Evolutionary conservation across 1,140 invertebrate genomes (phyloP).

Genomic region (Drosophila erecta): DNA sequence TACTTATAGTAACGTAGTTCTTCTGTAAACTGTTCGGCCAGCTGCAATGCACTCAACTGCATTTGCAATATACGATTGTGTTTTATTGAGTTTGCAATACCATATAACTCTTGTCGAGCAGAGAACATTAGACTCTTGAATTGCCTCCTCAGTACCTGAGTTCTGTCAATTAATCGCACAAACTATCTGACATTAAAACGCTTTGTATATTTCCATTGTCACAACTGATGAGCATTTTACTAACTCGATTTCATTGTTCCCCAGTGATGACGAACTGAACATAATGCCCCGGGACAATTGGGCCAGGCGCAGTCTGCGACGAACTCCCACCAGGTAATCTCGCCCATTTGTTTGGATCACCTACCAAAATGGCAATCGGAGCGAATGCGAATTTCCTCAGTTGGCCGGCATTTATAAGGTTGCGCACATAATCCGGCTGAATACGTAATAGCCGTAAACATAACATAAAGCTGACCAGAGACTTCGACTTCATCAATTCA

Average conservation of each 20-base stretch:
- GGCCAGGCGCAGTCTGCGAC: constrained; percentile 90
- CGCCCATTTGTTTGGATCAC: neutral
- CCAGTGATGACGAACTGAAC: constrained; percentile 83
- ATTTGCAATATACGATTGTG: too few relatives aligned
- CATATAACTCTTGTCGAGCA: too few relatives aligned
- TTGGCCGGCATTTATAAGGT: constrained; percentile 19
- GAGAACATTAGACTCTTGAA: too few relatives aligned
- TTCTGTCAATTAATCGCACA: neutral
- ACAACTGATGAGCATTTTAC: constrained; percentile 37
- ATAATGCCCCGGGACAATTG: constrained; percentile 90
- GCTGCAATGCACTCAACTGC: too few relatives aligned
- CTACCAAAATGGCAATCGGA: constrained; percentile 26
- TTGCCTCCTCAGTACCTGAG: too few relatives aligned
- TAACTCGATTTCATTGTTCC: constrained; percentile 48
- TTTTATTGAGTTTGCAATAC: too few relatives aligned
- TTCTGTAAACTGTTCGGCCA: too few relatives aligned
- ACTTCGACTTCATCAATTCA: constrained; percentile 32
- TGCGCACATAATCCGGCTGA: constrained; percentile 16
- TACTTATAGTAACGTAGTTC: too few relatives aligned
- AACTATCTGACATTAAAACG: constrained; percentile 3
- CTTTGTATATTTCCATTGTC: neutral
- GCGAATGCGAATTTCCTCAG: constrained; percentile 30
- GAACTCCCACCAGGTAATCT: constrained; percentile 89
- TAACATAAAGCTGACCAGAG: constrained; percentile 11
- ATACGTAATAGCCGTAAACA: constrained; percentile 33